Evolutionary conservation across 2,888 invertebrate genomes (phyloP).

Genomic region (Apodemia hepburni): DNA sequence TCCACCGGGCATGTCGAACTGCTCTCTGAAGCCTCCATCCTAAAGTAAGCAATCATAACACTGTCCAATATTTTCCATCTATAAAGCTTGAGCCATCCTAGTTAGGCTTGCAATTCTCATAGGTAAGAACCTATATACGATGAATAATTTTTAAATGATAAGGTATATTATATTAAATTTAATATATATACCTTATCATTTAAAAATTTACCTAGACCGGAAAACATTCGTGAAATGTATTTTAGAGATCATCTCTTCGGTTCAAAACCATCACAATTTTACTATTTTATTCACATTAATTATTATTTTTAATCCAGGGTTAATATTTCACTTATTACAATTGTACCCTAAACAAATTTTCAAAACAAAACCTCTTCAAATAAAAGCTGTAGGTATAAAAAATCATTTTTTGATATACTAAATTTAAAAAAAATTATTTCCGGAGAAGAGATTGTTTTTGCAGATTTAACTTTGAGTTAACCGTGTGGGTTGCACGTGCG

Average conservation of each 20-base stretch:
- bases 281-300: too few relatives aligned
- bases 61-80: constrained; percentile 62
- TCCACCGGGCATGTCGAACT: constrained; percentile 73
- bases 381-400: too few relatives aligned
- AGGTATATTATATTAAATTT: background rate
- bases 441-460: too few relatives aligned
- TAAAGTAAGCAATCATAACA: constrained; percentile 74
- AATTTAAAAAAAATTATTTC: too few relatives aligned
- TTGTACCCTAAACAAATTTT: too few relatives aligned
- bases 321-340: too few relatives aligned
- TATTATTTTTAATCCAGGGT: too few relatives aligned
- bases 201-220: background rate
- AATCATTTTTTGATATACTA: too few relatives aligned
- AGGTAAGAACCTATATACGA: background rate
- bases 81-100: constrained; percentile 22
- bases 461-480: too few relatives aligned
- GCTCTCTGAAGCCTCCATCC: constrained; percentile 78
- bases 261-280: too few relatives aligned
- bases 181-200: background rate
- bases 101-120: background rate
- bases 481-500: too few relatives aligned
- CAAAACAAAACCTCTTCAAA: too few relatives aligned
- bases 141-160: background rate
- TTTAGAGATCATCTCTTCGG: background rate
- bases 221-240: constrained; percentile 8